phyloP scores from a whole-genome alignment of 2,797 vertebrate genomes.

The Synanceia verrucosa region DNA sequence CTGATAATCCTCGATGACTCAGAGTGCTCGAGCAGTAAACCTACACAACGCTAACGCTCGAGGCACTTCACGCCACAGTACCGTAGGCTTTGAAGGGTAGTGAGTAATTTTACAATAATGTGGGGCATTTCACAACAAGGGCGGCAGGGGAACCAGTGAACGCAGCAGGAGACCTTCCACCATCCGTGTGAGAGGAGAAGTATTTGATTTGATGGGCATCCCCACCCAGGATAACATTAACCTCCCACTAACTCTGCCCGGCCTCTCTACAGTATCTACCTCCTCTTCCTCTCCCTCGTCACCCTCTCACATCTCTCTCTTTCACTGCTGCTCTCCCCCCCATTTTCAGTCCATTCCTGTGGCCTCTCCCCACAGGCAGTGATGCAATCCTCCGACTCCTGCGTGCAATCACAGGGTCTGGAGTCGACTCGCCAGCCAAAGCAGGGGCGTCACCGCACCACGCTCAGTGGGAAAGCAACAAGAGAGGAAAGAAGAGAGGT shows the following conservation, averaged over 20 bases:
- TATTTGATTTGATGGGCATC: constrained; percentile 47
- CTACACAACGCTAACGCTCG: constrained; percentile 9
- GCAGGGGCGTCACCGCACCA: constrained; percentile 74
- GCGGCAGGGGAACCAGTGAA: constrained; percentile 32
- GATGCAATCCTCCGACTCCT: constrained; percentile 84
- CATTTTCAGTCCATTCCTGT: constrained; percentile 67
- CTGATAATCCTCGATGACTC: constrained; percentile 21
- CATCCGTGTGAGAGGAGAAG: constrained; percentile 15
- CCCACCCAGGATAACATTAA: constrained; percentile 47
- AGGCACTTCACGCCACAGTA: constrained; percentile 49
- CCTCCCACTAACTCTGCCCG: constrained; percentile 55
- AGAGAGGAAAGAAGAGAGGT: constrained; percentile 61
- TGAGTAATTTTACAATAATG: constrained; percentile 73
- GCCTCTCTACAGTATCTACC: constrained; percentile 42
- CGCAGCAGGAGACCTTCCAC: constrained; percentile 35
- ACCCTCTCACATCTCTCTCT: constrained; percentile 2
- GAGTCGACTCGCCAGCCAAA: constrained; percentile 63
- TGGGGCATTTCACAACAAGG: constrained; percentile 72
- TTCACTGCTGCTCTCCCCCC: neutral
- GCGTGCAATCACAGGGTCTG: constrained; percentile 81
- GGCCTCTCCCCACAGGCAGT: constrained; percentile 79
- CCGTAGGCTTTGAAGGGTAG: constrained; percentile 60
- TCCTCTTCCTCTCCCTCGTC: constrained; percentile 30
- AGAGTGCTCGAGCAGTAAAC: constrained; percentile 30
- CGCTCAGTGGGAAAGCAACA: constrained; percentile 69